Conservation (phyloP, 2,797 vertebrate species). For the Gouania willdenowi region DNA sequence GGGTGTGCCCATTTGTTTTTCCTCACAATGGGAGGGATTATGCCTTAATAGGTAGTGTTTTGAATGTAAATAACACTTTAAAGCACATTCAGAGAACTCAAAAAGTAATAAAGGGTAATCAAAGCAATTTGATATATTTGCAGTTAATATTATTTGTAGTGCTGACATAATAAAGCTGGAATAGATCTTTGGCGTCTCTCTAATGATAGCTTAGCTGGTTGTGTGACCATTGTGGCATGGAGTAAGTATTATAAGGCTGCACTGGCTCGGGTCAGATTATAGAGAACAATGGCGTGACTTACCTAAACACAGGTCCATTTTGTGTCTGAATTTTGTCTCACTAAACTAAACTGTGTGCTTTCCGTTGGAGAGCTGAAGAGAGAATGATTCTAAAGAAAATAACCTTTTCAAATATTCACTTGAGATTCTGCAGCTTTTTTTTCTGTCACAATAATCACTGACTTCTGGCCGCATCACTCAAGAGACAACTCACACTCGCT, state of each 20-base stretch:
- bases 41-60: too few relatives aligned
- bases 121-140: neutral
- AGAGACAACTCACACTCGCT: neutral
- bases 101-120: too few relatives aligned
- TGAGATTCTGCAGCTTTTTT: too few relatives aligned
- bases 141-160: neutral
- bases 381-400: too few relatives aligned
- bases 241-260: slow-evolving; percentile 61
- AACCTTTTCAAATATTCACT: too few relatives aligned
- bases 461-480: neutral
- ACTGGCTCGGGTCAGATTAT: slow-evolving; percentile 61
- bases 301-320: slow-evolving; percentile 40
- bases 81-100: too few relatives aligned
- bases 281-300: slow-evolving; percentile 62
- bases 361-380: too few relatives aligned
- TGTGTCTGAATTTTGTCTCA: slow-evolving; percentile 36
- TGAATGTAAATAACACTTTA: too few relatives aligned
- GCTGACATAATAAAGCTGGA: neutral
- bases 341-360: too few relatives aligned
- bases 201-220: slow-evolving; percentile 29
- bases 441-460: too few relatives aligned
- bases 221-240: slow-evolving; percentile 41
- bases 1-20: too few relatives aligned
- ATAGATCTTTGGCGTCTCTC: slow-evolving; percentile 11
- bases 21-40: too few relatives aligned